Base-by-base conservation (phyloP, 2,888 invertebrate species). In the Andrena chrysosceles region DNA sequence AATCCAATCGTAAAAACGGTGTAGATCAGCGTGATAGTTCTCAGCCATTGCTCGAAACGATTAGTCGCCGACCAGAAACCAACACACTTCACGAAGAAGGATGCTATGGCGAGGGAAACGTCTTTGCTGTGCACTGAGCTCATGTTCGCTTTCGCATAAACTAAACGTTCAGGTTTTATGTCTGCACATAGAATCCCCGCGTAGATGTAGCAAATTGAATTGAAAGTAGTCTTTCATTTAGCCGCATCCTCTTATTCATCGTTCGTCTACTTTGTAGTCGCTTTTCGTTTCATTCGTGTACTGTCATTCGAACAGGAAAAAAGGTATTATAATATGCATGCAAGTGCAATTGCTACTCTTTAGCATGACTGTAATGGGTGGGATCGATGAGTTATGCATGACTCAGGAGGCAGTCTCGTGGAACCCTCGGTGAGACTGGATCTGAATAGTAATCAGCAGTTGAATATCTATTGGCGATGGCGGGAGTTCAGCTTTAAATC, bases 11-110 rank as follows among this genome's bases (percentile, higher is more conserved):
- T 76, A 29, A 64, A 2, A 5, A 89, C 33, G 1, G 89, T 85
- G 16, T 89, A 89, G 48, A 23, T 16, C 2, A 87, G 66, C 0
- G 86, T 85, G 7, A 69, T 10, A 7, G 78, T 64, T 59, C 87
- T 80, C 0, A 81, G n/a, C 2, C 56, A 48, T 76, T 82, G 71
- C n/a, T 89, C 83, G 5, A 52, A 56, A 3, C 54, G 13, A 6
- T 69, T 78, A 7, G 63, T 66, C 3, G 86, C 80, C 16, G 68
- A 35, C 90, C 90, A 90, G 62, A 89, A 86, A 13, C 90, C 90
- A 0, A 85, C 84, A n/a, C 84, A 76, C 49, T 77, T 89, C 87
- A 90, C 85, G 35, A 82, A 86, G 29, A 88, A 85, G 54, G 83
- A 74, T 23, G 86, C 86, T 16, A 89, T 16, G 5, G 3, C 64